A percentile compares a stretch with the other conserved stretches of the same genome.
Conservation (phyloP, 2,797 vertebrate species). For the Enoplosus armatus region DNA sequence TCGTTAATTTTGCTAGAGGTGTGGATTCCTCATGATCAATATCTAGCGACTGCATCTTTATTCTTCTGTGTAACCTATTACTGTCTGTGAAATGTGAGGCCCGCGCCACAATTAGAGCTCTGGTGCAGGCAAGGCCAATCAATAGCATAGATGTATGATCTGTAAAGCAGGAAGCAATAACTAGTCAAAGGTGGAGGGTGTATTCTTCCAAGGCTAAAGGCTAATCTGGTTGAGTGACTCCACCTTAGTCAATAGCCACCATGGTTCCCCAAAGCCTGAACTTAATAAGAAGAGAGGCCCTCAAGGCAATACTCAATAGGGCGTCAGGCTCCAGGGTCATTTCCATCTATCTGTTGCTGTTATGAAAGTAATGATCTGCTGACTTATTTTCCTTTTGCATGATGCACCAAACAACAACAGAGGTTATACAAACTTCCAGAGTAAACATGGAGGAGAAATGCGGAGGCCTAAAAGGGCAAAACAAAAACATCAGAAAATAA, state of each 20-base stretch:
- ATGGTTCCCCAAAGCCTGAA: constrained; percentile 35
- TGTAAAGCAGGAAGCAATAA: constrained; percentile 81
- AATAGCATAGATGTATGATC: constrained; percentile 84
- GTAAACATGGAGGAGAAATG: neutral
- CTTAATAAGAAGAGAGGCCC: constrained; percentile 64
- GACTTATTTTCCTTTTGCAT: constrained; percentile 43
- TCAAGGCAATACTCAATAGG: constrained; percentile 38
- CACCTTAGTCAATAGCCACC: constrained; percentile 63
- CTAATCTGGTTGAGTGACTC: constrained; percentile 76
- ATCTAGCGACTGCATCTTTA: constrained; percentile 92
- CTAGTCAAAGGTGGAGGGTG: constrained; percentile 73
- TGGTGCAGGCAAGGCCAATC: constrained; percentile 91
- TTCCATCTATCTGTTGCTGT: constrained; percentile 58
- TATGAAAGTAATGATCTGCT: constrained; percentile 59
- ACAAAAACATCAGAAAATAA: neutral
- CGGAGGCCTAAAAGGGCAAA: neutral
- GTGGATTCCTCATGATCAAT: constrained; percentile 94
- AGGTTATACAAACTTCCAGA: constrained; percentile 4
- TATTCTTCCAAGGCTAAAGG: constrained; percentile 81
- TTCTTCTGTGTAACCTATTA: constrained; percentile 94
- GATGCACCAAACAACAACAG: neutral
- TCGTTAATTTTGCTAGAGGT: constrained; percentile 96
- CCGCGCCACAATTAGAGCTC: constrained; percentile 89
- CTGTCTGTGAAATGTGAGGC: constrained; percentile 92
- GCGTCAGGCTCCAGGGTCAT: constrained; percentile 51